Evolutionary conservation across 1,140 invertebrate genomes (phyloP).

Genomic region (Euura lappo): DNA sequence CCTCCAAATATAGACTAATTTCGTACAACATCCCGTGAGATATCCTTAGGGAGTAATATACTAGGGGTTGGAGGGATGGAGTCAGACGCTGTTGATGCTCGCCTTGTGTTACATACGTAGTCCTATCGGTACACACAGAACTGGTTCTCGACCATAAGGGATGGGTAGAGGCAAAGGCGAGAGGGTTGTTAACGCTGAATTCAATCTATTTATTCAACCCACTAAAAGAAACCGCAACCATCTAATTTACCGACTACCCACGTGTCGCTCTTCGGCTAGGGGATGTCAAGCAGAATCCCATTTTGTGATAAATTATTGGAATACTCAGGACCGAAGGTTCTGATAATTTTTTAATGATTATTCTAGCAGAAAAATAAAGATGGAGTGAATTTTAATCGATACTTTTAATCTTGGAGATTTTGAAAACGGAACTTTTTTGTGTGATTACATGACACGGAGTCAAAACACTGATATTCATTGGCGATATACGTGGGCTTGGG

Average conservation of each 20-base stretch:
- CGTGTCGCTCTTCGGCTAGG: too few relatives aligned
- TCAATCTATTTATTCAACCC: neutral
- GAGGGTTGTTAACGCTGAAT: neutral
- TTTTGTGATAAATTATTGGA: too few relatives aligned
- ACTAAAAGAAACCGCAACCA: neutral
- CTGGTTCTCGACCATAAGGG: too few relatives aligned
- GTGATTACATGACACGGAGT: neutral
- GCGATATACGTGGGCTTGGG: neutral
- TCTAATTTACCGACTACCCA: neutral
- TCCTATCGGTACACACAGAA: too few relatives aligned
- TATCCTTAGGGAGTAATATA: conserved; percentile 47
- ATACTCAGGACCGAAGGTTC: too few relatives aligned
- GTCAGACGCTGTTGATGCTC: conserved; percentile 1
- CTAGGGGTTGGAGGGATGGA: conserved; percentile 25
- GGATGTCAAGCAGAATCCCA: too few relatives aligned
- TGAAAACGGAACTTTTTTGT: too few relatives aligned
- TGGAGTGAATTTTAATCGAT: too few relatives aligned
- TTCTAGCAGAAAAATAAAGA: too few relatives aligned
- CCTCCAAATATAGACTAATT: conserved; percentile 40
- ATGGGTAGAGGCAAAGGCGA: neutral
- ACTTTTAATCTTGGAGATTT: too few relatives aligned
- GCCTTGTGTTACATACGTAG: too few relatives aligned
- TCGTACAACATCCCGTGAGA: conserved; percentile 39
- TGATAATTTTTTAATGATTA: too few relatives aligned
- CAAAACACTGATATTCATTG: neutral